Evolutionary conservation across 2,113 vertebrate genomes (phyloP), one percentile per base, ranked within the genome.

Genomic region (Recurvirostra avosetta): DNA sequence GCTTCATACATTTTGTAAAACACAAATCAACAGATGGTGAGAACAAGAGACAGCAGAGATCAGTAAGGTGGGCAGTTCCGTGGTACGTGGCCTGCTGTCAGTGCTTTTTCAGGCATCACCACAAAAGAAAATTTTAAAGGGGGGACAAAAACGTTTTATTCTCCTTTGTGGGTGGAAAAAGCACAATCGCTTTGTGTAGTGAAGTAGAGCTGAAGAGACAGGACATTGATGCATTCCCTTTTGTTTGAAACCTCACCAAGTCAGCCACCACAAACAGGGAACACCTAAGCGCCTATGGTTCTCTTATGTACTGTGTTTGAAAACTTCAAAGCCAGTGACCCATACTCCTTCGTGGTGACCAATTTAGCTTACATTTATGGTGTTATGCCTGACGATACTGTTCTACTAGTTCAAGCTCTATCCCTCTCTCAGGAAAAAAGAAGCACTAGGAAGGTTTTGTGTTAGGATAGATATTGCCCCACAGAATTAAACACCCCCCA

Each of bases 11-110:
- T 68, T 94, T 29, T 6, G 4, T 34, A 75, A 63, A 88, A 12
- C 21, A 78, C n/a, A 72, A n/a, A 88, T 49, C 56, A 72, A 29
- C 66, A 94, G 86, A 86, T 6, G 23, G 29, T 27, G 74, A 71
- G 70, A 94, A 55, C 14, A 66, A 45, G 82, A 55, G 65, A 27
- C 40, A 79, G 71, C 19, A 55, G 66, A 59, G 32, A 36, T 61
- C 47, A 78, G 71, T 5, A 11, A 61, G 23, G 62, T 13, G 76
- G 62, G 79, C 43, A 79, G 32, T 41, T 20, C 20, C 0, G 1
- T 3, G 34, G 59, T 4, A 70, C 0, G 0, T 8, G 47, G 27
- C 22, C 26, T 56, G 36, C 58, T 62, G 56, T 30, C 75, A 38
- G 38, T 12, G 12, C 41, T 50, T 52, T 32, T 91, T 88, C 58